Conservation (phyloP, 2,888 invertebrate species). For the Pediacus dermestoides region DNA sequence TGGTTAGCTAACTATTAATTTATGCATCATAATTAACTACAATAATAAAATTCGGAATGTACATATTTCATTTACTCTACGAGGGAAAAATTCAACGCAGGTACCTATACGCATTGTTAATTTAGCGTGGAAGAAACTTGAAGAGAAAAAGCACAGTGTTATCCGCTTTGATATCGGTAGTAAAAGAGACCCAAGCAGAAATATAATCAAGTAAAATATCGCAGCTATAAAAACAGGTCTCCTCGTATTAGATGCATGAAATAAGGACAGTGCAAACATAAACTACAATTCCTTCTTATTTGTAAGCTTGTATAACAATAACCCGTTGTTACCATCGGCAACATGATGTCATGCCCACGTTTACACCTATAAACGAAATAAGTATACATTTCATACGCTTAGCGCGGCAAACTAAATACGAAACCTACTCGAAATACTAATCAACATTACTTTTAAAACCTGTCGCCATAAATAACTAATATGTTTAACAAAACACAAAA, state of each 20-base stretch:
- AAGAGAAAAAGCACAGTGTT: neutral
- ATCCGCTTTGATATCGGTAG: conserved; percentile 4
- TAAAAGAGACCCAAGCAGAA: conserved; percentile 5
- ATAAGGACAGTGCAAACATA: conserved; percentile 14
- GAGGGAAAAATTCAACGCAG: no score
- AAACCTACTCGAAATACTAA: conserved; percentile 29
- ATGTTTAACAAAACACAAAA: no score
- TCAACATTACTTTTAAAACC: conserved; percentile 26
- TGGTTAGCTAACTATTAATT: no score
- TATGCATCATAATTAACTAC: no score
- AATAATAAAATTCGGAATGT: no score
- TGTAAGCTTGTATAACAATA: conserved; percentile 10
- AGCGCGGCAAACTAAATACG: conserved; percentile 23
- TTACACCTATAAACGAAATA: conserved; percentile 24
- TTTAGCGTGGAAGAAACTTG: no score
- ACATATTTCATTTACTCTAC: no score
- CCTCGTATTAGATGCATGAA: conserved; percentile 17
- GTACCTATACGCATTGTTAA: no score
- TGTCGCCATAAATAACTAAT: no score
- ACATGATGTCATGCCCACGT: conserved; percentile 29
- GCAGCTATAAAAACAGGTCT: conserved; percentile 17
- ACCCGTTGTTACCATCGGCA: conserved; percentile 22
- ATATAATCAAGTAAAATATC: conserved; percentile 6
- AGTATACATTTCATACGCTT: conserved; percentile 11
- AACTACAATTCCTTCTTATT: conserved; percentile 16